Conservation (phyloP, 2,113 vertebrate species). For the Dolichotis patagonum region DNA sequence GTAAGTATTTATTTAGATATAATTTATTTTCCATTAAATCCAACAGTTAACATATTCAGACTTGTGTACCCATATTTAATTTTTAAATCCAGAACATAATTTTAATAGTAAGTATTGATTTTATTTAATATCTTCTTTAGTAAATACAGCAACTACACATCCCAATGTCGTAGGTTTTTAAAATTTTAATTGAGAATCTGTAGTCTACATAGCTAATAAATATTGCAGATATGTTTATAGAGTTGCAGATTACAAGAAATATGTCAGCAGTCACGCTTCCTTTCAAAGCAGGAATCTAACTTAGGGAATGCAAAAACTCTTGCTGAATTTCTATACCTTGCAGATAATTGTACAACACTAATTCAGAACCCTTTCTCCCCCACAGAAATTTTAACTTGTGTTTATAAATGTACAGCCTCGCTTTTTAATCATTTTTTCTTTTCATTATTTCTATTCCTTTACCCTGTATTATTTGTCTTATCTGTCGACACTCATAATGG, state of each 20-base stretch:
- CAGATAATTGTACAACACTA: background rate
- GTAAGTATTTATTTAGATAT: background rate
- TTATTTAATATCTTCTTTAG: slow-evolving; percentile 1
- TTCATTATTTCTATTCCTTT: background rate
- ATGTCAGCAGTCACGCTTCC: background rate
- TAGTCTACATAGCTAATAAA: background rate
- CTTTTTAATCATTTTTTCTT: background rate
- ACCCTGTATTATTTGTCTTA: background rate
- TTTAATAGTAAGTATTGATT: background rate
- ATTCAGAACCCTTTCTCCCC: background rate
- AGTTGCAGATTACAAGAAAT: background rate
- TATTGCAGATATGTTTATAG: background rate
- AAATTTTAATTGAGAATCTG: background rate
- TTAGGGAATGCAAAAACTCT: background rate
- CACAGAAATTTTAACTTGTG: background rate
- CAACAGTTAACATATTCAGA: background rate
- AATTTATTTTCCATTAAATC: background rate
- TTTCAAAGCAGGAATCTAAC: background rate
- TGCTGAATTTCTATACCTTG: background rate
- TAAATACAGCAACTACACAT: background rate
- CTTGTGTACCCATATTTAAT: background rate
- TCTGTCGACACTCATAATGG: background rate
- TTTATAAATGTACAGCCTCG: background rate
- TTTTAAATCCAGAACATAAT: background rate
- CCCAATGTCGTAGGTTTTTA: background rate